These are phyloP conservation scores for Pachyseris speciosa DNA, from an alignment of 64 coral and sea anemone genomes.

Conservation along the genomic window DNA sequence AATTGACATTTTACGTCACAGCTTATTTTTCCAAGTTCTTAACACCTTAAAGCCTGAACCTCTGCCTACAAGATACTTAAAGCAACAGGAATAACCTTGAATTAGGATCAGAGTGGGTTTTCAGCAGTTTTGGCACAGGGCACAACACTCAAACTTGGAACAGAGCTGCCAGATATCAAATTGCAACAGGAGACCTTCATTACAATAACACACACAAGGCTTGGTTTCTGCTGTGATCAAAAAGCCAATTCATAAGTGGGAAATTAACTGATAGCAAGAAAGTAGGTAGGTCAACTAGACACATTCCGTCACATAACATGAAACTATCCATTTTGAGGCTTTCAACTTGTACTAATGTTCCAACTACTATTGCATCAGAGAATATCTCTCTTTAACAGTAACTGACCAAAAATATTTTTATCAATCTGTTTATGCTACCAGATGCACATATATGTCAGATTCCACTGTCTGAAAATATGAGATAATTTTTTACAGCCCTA, in stretches of 20 bases:
- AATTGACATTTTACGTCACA: slow-evolving; percentile 18
- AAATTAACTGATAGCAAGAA: not conserved
- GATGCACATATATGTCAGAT: not conserved
- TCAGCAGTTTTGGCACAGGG: not conserved
- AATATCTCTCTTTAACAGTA: not conserved
- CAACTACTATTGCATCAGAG: not conserved
- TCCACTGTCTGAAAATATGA: not conserved
- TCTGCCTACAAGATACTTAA: not conserved
- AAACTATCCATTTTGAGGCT: not conserved
- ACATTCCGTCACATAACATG: slow-evolving; percentile 24
- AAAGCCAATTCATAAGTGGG: not conserved
- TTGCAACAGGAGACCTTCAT: not conserved
- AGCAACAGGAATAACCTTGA: not conserved
- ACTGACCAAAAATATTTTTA: not conserved
- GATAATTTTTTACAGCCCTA: not conserved
- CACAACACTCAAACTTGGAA: not conserved
- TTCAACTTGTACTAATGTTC: not conserved
- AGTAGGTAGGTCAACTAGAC: not conserved
- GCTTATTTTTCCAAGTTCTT: not conserved
- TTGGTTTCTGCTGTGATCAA: not conserved
- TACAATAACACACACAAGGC: not conserved
- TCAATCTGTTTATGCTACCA: not conserved
- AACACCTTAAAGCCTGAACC: not conserved
- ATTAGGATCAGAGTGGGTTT: not conserved
- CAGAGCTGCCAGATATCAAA: not conserved